Base-by-base conservation (phyloP, 2,888 invertebrate genomes). In the Carterocephalus palaemon region DNA sequence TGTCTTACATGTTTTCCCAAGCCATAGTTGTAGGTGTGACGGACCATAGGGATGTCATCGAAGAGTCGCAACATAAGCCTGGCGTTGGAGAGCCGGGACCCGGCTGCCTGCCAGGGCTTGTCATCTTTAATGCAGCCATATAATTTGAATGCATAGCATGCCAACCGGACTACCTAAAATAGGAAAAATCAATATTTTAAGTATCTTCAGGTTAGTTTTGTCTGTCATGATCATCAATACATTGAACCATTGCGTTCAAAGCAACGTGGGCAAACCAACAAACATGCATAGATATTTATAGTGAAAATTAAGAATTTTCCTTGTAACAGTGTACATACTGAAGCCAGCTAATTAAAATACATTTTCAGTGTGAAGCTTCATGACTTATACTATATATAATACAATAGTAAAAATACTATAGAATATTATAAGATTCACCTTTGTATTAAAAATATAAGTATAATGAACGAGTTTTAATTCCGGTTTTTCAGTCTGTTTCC, bases 11-110 rank as follows among this genome's bases (percentile, higher is more conserved):
- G 78, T 69, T 55, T 77, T 2, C 95, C 95, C 53, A 92, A 80
- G 4, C 93, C 93, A 82, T 95, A 95, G 49, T 88, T 89, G 29
- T 93, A 73, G 26, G 91, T 91, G 64, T 91, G 91, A 57, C 92
- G 89, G 45, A 95, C 84, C 91, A 93, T 94, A 0, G 95, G 94
- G 50, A 95, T 87, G 63, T 96, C 96, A 78, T 96, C 96, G 58
- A 96, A 91, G 22, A 96, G 88, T 22, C 96, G 88, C 46, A 96
- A 78, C 52, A 95, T 92, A 47, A 94, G 90, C 59, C 96, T 87
- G 13, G 93, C 93, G 12, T 88, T 89, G 24, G 94, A 94, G 64
- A 95, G 89, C 53, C 90, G 88, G 4, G 92, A 92, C 52, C 94
- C 92, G 3, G 90, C 89, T 4, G 90, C 79, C 57, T 91, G 75